Evolutionary conservation across 2,113 vertebrate species (phyloP).

Genomic region (Dendropsophus ebraccatus): DNA sequence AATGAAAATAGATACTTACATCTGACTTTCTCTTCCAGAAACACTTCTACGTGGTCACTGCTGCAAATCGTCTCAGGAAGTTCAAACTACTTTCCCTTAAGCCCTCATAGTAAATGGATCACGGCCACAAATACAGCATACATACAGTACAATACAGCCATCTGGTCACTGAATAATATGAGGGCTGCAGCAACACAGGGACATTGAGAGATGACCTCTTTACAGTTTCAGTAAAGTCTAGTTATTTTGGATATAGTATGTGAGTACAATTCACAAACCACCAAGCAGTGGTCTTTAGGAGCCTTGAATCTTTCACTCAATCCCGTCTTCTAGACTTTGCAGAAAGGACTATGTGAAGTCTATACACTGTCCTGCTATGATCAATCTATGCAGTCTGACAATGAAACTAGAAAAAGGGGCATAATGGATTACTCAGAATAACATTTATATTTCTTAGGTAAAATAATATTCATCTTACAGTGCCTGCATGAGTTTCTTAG

Average conservation of each 20-base stretch:
- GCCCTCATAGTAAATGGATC: slow-evolving; percentile 51
- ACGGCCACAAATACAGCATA: not conserved
- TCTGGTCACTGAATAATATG: not conserved
- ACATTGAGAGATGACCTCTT: not conserved
- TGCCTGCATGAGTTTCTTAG: no score
- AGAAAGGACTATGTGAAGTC: not conserved
- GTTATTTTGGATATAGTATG: not conserved
- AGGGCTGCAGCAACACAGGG: not conserved
- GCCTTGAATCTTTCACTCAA: not conserved
- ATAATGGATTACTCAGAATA: not conserved
- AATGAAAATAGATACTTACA: not conserved
- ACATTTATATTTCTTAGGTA: not conserved
- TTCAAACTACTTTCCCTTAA: slow-evolving; percentile 72
- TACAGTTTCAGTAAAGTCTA: not conserved
- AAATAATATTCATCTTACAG: no score
- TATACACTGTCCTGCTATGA: not conserved
- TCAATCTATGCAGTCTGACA: not conserved
- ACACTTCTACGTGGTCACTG: slow-evolving; percentile 85
- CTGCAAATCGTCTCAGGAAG: slow-evolving; percentile 85
- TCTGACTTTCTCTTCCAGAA: slow-evolving; percentile 71
- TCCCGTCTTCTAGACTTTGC: not conserved
- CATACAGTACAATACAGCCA: not conserved
- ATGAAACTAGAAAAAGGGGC: not conserved
- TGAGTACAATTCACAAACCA: not conserved
- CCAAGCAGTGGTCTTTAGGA: not conserved